Base-by-base conservation (phyloP, 2,797 vertebrate genomes). In the Phataginus tetradactyla region DNA sequence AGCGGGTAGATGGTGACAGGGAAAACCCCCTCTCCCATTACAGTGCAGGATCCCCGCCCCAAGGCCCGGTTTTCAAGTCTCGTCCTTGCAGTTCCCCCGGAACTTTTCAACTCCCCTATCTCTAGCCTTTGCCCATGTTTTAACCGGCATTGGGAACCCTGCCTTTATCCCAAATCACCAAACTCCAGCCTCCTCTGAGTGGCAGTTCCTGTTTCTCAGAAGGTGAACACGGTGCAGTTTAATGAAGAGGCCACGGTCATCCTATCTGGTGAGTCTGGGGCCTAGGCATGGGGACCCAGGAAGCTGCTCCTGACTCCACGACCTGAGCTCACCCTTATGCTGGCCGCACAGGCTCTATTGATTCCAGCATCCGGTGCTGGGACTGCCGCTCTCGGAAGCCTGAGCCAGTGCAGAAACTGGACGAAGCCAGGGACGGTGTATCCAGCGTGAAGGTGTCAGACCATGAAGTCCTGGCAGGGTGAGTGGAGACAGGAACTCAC, bases 211-310 rank as follows among this genome's bases (percentile, higher is more conserved):
- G 29, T 68, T 84, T 79, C 57, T 3, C 97, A 99, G 99, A 99
- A 99, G 96, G 99, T 99, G 72, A 99, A 99, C 97, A 99, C 99
- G 4, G 99, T 99, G 61, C 99, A 99, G 96, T 99, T 99, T 97
- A 99, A 99, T 2, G 99, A 99, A 95, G 99, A 99, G 95, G 99
- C 99, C 45, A 99, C 99, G 0, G 98, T 99, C 61, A 99, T 99
- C 7, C 94, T 99, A 32, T 99, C 99, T 0, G 99, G 99, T 99
- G 94, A 98, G 98, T 92, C 59, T 42, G 23, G n/a, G 32, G 21
- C 64, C 51, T 78, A 4, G 23, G 23, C 21, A 84, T 39, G 37
- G 21, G n/a, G 13, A 17, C 21, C 42, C 39, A n/a, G 59, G 39
- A 55, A 49, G 23, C 49, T 75, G 21, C 13, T 37, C 42, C 29